Conservation (phyloP, 2,113 vertebrate species). For the Thermophis baileyi region DNA sequence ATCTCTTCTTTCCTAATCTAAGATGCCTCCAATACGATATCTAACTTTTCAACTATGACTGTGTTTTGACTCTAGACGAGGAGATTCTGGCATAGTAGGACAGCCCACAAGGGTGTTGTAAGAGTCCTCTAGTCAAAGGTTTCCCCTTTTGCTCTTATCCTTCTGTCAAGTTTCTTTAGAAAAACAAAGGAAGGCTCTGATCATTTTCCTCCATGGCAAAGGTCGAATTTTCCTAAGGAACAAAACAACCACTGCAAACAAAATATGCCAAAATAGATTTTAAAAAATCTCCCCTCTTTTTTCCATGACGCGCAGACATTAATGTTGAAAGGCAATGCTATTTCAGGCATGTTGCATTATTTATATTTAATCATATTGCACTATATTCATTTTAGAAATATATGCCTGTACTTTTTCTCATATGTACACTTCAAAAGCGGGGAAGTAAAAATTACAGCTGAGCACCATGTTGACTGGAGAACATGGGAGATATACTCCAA, state of each 20-base stretch:
- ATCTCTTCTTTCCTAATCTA: neutral
- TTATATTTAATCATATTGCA: slow-evolving; percentile 55
- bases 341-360: slow-evolving; percentile 67
- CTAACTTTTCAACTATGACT: neutral
- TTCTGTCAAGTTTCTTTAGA: neutral
- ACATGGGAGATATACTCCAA: neutral
- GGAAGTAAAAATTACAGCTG: neutral
- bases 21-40: neutral
- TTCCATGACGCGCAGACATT: slow-evolving; percentile 57
- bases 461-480: neutral
- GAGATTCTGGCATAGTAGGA: neutral
- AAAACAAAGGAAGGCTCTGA: neutral
- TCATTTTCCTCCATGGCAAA: slow-evolving; percentile 15
- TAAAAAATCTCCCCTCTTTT: slow-evolving; percentile 56
- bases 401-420: neutral
- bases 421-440: neutral
- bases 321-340: slow-evolving; percentile 53
- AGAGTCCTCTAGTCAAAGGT: neutral
- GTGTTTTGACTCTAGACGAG: neutral
- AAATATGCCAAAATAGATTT: slow-evolving; percentile 52
- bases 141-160: neutral
- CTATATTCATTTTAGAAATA: slow-evolving; percentile 63
- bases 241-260: slow-evolving; percentile 38
- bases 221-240: slow-evolving; percentile 45
- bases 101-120: neutral